Evolutionary conservation across 2,888 invertebrate genomes (phyloP).

Genomic region (Nomada flava): DNA sequence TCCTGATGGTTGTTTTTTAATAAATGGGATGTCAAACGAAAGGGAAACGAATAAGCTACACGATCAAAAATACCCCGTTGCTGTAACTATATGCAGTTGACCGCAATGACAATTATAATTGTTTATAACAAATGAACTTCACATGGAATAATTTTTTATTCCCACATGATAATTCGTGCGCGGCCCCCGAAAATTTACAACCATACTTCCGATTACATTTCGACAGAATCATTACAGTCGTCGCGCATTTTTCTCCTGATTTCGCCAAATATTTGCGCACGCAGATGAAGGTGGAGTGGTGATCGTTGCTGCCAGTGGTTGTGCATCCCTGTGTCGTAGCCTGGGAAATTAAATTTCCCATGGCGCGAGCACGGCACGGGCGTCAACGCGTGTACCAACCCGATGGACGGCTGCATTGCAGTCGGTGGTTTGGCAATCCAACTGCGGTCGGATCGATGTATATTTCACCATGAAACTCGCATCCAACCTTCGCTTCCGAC

Average conservation of each 20-base stretch:
- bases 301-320: slow-evolving; percentile 50
- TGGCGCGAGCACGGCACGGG: slow-evolving; percentile 60
- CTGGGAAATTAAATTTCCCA: slow-evolving; percentile 76
- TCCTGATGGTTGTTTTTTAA: too few relatives aligned
- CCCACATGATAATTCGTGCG: neutral
- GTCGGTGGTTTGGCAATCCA: slow-evolving; percentile 81
- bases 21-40: too few relatives aligned
- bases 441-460: slow-evolving; percentile 79
- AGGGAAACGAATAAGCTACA: too few relatives aligned
- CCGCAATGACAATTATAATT: too few relatives aligned
- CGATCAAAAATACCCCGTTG: too few relatives aligned
- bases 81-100: too few relatives aligned
- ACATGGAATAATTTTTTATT: neutral
- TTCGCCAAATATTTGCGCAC: slow-evolving; percentile 30
- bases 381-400: slow-evolving; percentile 59
- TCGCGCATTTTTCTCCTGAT: slow-evolving; percentile 33
- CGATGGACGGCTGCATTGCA: slow-evolving; percentile 76
- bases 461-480: slow-evolving; percentile 59
- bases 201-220: neutral
- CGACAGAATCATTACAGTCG: slow-evolving; percentile 7
- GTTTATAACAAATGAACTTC: too few relatives aligned
- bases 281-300: slow-evolving; percentile 3
- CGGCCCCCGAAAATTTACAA: neutral
- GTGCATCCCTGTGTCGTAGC: slow-evolving; percentile 62
- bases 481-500: slow-evolving; percentile 30